Percentiles rank a stretch among this genome's conserved stretches.
Evolutionary conservation across 1,140 invertebrate genomes (phyloP).

Genomic region (Pogonomyrmex barbatus): DNA sequence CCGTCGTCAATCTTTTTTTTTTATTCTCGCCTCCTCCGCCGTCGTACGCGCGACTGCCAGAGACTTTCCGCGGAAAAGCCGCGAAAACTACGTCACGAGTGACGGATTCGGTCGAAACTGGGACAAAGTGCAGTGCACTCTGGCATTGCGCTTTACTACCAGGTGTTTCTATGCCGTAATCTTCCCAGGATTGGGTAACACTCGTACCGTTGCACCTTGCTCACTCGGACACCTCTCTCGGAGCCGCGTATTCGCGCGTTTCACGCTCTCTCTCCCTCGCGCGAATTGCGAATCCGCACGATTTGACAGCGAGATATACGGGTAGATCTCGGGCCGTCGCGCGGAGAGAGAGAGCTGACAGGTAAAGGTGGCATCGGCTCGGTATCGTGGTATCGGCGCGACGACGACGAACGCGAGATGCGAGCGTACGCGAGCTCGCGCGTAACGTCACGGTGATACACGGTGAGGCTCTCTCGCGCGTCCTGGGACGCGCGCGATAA

Average conservation of each 20-base stretch:
- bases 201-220: slow-evolving; percentile 79
- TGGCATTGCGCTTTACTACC: slow-evolving; percentile 85
- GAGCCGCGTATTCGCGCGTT: slow-evolving; percentile 13
- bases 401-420: not conserved
- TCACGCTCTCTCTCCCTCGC: slow-evolving; percentile 18
- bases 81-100: slow-evolving; percentile 85
- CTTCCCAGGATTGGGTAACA: slow-evolving; percentile 85
- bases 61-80: slow-evolving; percentile 77
- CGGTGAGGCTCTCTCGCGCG: slow-evolving; percentile 7
- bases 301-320: slow-evolving; percentile 32
- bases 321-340: not conserved
- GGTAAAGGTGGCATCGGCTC: slow-evolving; percentile 36
- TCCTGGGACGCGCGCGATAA: not conserved
- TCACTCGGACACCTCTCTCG: slow-evolving; percentile 43
- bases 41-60: slow-evolving; percentile 40
- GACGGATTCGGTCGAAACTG: slow-evolving; percentile 85
- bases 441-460: slow-evolving; percentile 20
- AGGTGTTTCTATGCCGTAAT: slow-evolving; percentile 85
- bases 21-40: not conserved
- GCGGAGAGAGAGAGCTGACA: slow-evolving; percentile 50
- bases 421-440: slow-evolving; percentile 10
- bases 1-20: slow-evolving; percentile 8
- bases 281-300: slow-evolving; percentile 38
- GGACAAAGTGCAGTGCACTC: slow-evolving; percentile 86
- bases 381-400: not conserved